phyloP scores from a whole-genome alignment of 2,113 vertebrate genomes.

The Hypanus sabinus region DNA sequence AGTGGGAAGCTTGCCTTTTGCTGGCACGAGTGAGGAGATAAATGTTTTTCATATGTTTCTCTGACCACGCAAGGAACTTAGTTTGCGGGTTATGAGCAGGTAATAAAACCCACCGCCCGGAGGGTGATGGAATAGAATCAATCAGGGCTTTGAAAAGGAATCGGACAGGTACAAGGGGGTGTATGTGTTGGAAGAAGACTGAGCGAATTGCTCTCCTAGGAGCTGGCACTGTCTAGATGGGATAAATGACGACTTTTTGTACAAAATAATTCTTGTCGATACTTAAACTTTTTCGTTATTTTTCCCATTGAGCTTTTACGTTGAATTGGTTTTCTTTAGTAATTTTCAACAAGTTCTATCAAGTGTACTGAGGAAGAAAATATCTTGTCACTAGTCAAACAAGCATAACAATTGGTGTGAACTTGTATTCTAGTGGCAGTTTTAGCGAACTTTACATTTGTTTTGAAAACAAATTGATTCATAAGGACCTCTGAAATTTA shows the following conservation, averaged over 20 bases:
- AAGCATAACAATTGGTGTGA: not conserved
- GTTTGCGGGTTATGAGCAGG: not conserved
- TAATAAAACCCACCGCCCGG: not conserved
- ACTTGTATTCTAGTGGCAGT: not conserved
- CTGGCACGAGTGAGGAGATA: not conserved
- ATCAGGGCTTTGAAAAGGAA: too few species aligned
- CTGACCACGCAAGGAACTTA: too few species aligned
- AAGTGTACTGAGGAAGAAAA: not conserved
- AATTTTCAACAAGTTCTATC: not conserved
- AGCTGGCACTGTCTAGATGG: too few species aligned
- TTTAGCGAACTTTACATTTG: not conserved
- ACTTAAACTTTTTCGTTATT: not conserved
- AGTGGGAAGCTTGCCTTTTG: conserved; percentile 6
- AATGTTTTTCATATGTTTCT: not conserved
- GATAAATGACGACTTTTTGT: too few species aligned
- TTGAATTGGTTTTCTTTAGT: not conserved
- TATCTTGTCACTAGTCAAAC: not conserved
- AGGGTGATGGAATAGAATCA: too few species aligned
- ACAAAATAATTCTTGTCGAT: not conserved
- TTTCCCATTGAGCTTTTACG: not conserved
- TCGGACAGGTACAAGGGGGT: too few species aligned
- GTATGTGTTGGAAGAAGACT: too few species aligned
- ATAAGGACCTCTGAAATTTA: not conserved
- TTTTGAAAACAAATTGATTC: not conserved
- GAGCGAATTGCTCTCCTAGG: too few species aligned